Evolutionary conservation across 2,113 vertebrate genomes (phyloP).

Genomic region (Lagenorhynchus albirostris): DNA sequence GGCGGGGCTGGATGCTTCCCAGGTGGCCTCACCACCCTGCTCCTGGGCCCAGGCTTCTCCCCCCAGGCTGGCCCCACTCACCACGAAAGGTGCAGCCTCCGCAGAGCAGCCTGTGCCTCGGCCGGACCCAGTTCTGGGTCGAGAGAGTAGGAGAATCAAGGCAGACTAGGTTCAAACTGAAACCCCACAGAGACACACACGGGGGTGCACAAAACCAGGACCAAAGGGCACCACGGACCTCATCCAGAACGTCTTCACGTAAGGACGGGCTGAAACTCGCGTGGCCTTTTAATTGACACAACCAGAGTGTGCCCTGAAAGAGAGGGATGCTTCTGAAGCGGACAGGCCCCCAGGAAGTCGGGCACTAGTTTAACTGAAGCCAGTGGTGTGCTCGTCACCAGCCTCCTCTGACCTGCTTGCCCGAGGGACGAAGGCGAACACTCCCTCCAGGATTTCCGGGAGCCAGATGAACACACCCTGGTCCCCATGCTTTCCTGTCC

Average conservation of each 20-base stretch:
- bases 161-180: not conserved
- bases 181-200: not conserved
- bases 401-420: not conserved
- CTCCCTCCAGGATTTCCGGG: not conserved
- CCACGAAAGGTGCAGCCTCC: fast-evolving
- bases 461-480: not conserved
- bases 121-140: too few species aligned
- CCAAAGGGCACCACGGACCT: not conserved
- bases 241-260: not conserved
- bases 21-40: not conserved
- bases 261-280: not conserved
- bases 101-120: not conserved
- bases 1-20: fast-evolving
- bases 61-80: fast-evolving
- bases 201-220: not conserved
- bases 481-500: not conserved
- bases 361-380: not conserved
- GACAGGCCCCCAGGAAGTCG: not conserved
- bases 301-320: not conserved
- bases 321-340: not conserved
- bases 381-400: not conserved
- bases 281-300: not conserved
- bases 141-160: not conserved
- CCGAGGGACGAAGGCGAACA: not conserved
- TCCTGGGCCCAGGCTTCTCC: fast-evolving